Evolutionary conservation across 2,113 vertebrate species (phyloP), one percentile per base, ranked within the genome.

Genomic region (Otocyon megalotis): DNA sequence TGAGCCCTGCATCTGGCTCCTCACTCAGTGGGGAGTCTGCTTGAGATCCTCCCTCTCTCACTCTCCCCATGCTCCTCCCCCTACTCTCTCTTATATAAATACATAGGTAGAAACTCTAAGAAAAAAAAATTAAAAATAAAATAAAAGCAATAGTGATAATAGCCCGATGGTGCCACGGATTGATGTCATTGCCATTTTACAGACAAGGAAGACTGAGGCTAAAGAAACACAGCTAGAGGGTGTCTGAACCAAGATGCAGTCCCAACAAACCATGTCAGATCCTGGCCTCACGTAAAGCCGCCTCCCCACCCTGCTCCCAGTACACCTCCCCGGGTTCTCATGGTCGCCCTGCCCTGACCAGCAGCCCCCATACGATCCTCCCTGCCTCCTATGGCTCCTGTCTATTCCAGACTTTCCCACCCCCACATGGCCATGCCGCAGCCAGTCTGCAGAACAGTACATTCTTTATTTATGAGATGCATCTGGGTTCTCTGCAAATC

Each of bases 381-480:
- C 53, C 83, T 5, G 10, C 37, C 74, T 65, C 82, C 62, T 0
- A 0, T 0, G 28, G 37, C 71, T 60, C 8, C 26, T 4, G 0
- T 82, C 43, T 2, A 1, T 63, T 28, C 28, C 69, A 26, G 83
- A 77, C 37, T 90, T 11, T 54, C 90, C 88, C 82, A 56, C 88
- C 67, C 93, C 84, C 32, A 0, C 74, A 0, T 0, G 0, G 74
- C 93, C 72, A 0, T 0, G 1, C 94, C 1, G 2, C 63, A 85
- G 48, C 53, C 43, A 0, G 5, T 74, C 94, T 89, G 92, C 82
- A 93, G 74, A 80, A 37, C n/a, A n/a, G 62, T 0, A 1, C 72
- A 79, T 93, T 72, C 60, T 67, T 77, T 81, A 94, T 97, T 97
- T 95, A 97, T 96, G 83, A 97, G 89, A 77, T 89, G 89, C 92